phyloP scores from a whole-genome alignment of 2,113 vertebrate genomes.

The Aythya baeri region DNA sequence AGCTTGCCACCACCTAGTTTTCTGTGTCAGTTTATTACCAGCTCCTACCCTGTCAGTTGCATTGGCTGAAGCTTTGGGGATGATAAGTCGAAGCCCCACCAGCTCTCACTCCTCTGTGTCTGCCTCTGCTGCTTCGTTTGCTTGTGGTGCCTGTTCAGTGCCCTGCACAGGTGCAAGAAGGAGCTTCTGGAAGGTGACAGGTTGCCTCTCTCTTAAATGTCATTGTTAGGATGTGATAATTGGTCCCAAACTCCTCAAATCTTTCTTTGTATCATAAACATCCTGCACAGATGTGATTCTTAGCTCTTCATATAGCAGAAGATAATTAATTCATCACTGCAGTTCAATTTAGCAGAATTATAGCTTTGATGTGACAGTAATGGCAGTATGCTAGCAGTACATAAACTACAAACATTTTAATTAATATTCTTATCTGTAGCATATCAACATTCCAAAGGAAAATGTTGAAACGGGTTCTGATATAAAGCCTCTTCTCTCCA shows the following conservation, averaged over 20 bases:
- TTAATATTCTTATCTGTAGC: neutral
- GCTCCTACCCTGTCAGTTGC: neutral
- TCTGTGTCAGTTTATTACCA: neutral
- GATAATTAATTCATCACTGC: conserved; percentile 14
- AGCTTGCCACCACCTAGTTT: neutral
- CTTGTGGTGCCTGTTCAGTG: neutral
- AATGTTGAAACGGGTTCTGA: neutral
- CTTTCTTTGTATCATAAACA: neutral
- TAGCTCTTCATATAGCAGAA: neutral
- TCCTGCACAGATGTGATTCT: conserved; percentile 14
- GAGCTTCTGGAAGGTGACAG: neutral
- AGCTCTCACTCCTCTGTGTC: neutral
- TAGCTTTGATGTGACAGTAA: conserved; percentile 4
- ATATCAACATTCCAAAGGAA: neutral
- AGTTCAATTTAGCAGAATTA: neutral
- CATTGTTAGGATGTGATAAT: neutral
- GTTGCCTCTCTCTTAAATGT: neutral
- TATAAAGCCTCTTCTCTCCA: neutral
- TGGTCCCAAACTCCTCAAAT: neutral
- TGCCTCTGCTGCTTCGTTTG: neutral
- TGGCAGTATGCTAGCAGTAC: neutral
- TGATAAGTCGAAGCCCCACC: neutral
- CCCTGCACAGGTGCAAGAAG: neutral
- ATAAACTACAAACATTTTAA: neutral
- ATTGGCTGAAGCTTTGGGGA: neutral